Base-by-base conservation (phyloP, 1,140 invertebrate species). In the Spodoptera litura region DNA sequence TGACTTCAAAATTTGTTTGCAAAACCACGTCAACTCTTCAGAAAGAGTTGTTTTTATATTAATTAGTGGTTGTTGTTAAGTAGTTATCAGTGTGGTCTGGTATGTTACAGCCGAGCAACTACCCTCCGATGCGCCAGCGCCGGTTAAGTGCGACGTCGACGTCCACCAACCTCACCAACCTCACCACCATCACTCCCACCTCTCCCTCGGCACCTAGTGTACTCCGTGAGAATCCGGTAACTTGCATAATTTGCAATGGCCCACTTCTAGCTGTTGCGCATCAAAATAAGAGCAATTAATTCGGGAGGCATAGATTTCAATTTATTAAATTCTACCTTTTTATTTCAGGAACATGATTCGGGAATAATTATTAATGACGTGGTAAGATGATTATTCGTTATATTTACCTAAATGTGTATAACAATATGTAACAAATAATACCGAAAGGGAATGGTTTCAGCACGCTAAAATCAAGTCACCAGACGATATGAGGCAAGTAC, bases 31-130 rank as follows among this genome's bases (percentile, higher is more conserved):
- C 3, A 31, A 31, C 31, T 20, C 20, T 20, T 20, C 20, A 20
- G 20, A 20, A 20, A 31, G 31, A 31, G 1, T 31, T 31, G 31
- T 31, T 1, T 31, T 31, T 31, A 31, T 31, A 31, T 31, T 31
- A 31, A 31, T 31, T 31, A 31, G 31, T 31, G 4, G 31, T 31
- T 31, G 4, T 31, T 31, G 31, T 31, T 31, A 31, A 31, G 31
- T 31, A 31, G 15, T 13, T 10, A 4, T 6, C 52, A 55, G 12
- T 55, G 6, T 55, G 38, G 3, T 2, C 25, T 27, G 20, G 56
- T 27, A 9, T 64, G 15, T 64, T 49, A 8, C n/a, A 64, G 61
- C 61, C 35, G n/a, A 64, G 35, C 61, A 64, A 44, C 11, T 64
- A 64, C 61, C 61, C 61, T 11, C 61, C 61, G 9, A 8, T 62